Base-by-base conservation (phyloP, 2,113 vertebrate genomes). In the Paralichthys olivaceus region DNA sequence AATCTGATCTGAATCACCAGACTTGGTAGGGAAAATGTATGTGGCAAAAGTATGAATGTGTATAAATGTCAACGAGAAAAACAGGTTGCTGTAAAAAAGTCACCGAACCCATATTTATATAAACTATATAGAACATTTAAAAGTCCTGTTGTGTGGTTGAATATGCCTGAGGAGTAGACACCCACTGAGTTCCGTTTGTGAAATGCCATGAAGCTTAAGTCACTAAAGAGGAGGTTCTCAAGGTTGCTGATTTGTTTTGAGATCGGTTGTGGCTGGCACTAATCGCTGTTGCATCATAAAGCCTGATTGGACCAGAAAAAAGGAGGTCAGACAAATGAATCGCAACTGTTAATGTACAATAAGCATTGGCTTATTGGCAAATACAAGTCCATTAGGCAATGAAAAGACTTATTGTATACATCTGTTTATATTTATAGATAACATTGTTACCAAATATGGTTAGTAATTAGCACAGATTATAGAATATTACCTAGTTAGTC, bases 251-350 rank as follows among this genome's bases (percentile, higher is more conserved):
- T 37, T 55, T 37, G 49, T 69, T 75, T 80, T 20, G 54, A 57
- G 37, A 72, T 56, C 25, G 68, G 62, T 64, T 59, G 20, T 2
- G 45, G 37, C 26, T 62, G 69, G 54, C 47, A 22, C 45, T 75
- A 70, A 80, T 81, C 83, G 79, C 57, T 23, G 8, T 86, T 90
- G 79, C 68, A 53, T 79, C 84, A 85, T 37, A 32, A 54, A 58
- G 32, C 26, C 25, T 25, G 32, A 73, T 6, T 79, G 43, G 28
- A 53, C 34, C 23, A 45, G 51, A 77, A 14, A 59, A 11, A 17
- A 40, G 15, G 49, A 70, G 65, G 37, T 80, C 56, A 64, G 56
- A 43, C 40, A 65, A 69, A 29, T 19, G 4, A 20, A 20, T 11
- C 9, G 34, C 34, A 37, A 37, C 8, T 37, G 34, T 37, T 37